phyloP scores from a whole-genome alignment of 2,113 vertebrate genomes.

The Bos javanicus region DNA sequence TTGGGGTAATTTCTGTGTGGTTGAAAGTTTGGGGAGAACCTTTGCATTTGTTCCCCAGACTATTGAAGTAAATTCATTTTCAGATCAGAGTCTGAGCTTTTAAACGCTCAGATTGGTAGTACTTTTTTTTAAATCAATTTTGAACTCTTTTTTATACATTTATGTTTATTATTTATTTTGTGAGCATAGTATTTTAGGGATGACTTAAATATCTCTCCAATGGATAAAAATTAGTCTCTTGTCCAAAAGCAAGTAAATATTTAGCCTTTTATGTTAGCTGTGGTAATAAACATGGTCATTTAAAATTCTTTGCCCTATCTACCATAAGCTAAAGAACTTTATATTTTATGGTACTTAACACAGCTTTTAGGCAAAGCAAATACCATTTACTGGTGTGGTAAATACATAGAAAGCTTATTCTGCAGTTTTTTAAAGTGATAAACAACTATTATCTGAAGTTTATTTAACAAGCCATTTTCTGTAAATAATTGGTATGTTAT shows the following conservation, averaged over 20 bases:
- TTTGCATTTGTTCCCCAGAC: background rate
- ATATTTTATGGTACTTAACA: slow-evolving; percentile 70
- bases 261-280: slow-evolving; percentile 51
- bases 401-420: slow-evolving; percentile 80
- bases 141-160: background rate
- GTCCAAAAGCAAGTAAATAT: slow-evolving; percentile 53
- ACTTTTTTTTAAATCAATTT: background rate
- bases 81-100: background rate
- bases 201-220: background rate
- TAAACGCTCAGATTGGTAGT: slow-evolving; percentile 10
- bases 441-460: slow-evolving; percentile 67
- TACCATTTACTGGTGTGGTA: slow-evolving; percentile 70
- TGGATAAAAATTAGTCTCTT: slow-evolving; percentile 36
- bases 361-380: slow-evolving; percentile 82
- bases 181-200: background rate
- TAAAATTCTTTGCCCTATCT: slow-evolving; percentile 66
- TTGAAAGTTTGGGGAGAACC: background rate
- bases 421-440: slow-evolving; percentile 75
- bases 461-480: slow-evolving; percentile 77
- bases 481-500: slow-evolving; percentile 72
- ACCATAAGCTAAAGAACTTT: slow-evolving; percentile 50
- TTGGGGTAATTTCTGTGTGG: background rate
- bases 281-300: slow-evolving; percentile 52
- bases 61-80: background rate
- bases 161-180: background rate